Conservation (phyloP, 2,797 vertebrate genomes). For the Mus minutoides region DNA sequence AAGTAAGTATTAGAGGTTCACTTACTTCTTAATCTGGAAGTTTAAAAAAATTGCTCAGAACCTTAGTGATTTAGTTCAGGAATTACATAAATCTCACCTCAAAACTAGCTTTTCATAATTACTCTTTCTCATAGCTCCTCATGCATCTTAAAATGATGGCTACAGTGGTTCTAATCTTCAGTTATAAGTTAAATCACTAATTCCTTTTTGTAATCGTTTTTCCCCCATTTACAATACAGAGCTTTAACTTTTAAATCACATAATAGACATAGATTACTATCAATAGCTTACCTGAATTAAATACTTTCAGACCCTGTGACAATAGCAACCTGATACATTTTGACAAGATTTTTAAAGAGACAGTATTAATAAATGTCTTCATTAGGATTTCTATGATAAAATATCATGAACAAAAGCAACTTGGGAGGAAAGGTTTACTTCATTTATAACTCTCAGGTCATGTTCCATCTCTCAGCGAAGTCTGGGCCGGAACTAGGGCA, state of each 20-base stretch:
- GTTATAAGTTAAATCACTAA: background rate
- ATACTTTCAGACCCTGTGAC: background rate
- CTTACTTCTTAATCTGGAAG: slow-evolving; percentile 19
- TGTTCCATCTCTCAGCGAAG: background rate
- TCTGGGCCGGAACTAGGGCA: background rate
- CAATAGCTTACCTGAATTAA: slow-evolving; percentile 38
- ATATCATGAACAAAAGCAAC: no score
- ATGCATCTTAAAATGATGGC: background rate
- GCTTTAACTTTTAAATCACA: slow-evolving; percentile 16
- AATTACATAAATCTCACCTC: background rate
- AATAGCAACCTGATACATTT: background rate
- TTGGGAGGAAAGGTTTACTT: background rate
- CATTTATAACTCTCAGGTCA: background rate
- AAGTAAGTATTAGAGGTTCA: background rate
- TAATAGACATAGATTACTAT: background rate
- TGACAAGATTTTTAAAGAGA: background rate
- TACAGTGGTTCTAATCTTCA: background rate
- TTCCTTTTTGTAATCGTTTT: background rate
- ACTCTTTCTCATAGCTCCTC: background rate
- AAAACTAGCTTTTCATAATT: slow-evolving; percentile 23
- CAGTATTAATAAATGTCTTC: background rate
- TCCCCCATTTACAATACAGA: slow-evolving; percentile 3
- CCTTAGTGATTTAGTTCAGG: background rate
- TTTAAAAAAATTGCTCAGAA: slow-evolving; percentile 10
- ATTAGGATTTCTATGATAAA: background rate